A percentile compares a stretch with the other conserved stretches of the same genome.
Conservation (phyloP, 2,113 vertebrate species). For the Cariama cristata region DNA sequence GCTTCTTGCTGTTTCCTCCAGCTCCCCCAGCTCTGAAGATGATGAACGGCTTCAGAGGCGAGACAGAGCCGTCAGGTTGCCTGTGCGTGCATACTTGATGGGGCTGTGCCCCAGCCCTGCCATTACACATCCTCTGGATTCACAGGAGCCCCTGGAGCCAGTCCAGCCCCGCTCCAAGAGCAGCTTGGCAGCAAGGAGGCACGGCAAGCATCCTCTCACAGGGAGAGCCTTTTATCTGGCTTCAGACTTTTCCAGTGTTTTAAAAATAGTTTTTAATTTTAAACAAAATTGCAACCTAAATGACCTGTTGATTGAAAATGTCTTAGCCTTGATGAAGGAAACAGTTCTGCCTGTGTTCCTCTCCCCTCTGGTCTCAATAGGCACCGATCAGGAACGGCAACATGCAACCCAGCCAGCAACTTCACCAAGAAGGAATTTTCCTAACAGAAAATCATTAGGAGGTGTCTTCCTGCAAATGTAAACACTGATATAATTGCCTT, state of each 20-base stretch:
- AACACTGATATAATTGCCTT: slow-evolving; percentile 55
- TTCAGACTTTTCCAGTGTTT: not conserved
- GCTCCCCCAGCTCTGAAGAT: not conserved
- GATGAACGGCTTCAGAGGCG: accelerated
- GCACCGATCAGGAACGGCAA: not conserved
- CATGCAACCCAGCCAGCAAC: not conserved
- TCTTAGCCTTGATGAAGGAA: not conserved
- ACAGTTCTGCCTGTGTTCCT: accelerated
- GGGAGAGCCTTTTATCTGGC: not conserved
- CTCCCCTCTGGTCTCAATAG: accelerated
- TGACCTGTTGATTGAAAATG: not conserved
- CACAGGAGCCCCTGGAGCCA: accelerated
- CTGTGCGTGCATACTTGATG: accelerated
- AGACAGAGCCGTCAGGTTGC: not conserved
- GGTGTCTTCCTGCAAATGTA: slow-evolving; percentile 10
- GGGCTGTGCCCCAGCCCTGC: not conserved
- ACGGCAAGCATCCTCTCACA: accelerated
- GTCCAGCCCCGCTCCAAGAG: accelerated
- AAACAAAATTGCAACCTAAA: not conserved
- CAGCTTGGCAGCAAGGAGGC: not conserved
- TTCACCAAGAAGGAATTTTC: not conserved
- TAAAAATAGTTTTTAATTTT: not conserved
- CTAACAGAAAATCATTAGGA: slow-evolving; percentile 10
- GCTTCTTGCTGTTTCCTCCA: not conserved
- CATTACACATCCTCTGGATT: accelerated